These are phyloP conservation scores for Nezara viridula DNA, from an alignment of 2,888 invertebrate genomes.

Conservation along the genomic window DNA sequence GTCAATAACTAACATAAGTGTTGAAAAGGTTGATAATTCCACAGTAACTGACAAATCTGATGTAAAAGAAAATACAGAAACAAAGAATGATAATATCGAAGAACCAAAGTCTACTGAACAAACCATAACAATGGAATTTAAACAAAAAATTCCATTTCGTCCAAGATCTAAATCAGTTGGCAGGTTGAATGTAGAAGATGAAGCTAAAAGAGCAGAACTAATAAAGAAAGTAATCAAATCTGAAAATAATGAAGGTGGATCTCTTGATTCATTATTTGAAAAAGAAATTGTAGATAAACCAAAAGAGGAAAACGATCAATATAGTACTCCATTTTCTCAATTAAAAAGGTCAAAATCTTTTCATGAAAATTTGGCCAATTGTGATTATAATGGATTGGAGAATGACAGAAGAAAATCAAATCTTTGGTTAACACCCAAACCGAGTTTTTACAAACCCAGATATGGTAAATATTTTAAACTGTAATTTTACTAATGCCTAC, in stretches of 20 bases:
- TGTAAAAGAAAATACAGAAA: not conserved
- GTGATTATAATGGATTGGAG: not conserved
- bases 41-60: constrained; percentile 19
- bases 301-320: not conserved
- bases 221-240: constrained; percentile 50
- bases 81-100: not conserved
- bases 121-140: not conserved
- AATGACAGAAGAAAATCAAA: not conserved
- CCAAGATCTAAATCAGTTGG: constrained; percentile 53
- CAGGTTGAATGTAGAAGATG: constrained; percentile 45
- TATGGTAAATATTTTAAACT: not conserved
- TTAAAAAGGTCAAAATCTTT: constrained; percentile 30
- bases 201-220: constrained; percentile 24
- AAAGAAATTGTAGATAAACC: not conserved
- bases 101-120: not conserved
- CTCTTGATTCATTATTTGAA: constrained; percentile 34
- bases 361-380: not conserved
- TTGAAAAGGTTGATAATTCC: constrained; percentile 5
- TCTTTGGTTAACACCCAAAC: constrained; percentile 23
- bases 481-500: not conserved
- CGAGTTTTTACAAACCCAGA: not conserved
- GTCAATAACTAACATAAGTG: constrained; percentile 20
- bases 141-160: not conserved
- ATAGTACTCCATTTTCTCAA: not conserved
- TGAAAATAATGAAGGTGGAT: not conserved